These are phyloP conservation scores for Uromys caudimaculatus DNA, from an alignment of 2,797 vertebrate genomes.

Conservation along the genomic window DNA sequence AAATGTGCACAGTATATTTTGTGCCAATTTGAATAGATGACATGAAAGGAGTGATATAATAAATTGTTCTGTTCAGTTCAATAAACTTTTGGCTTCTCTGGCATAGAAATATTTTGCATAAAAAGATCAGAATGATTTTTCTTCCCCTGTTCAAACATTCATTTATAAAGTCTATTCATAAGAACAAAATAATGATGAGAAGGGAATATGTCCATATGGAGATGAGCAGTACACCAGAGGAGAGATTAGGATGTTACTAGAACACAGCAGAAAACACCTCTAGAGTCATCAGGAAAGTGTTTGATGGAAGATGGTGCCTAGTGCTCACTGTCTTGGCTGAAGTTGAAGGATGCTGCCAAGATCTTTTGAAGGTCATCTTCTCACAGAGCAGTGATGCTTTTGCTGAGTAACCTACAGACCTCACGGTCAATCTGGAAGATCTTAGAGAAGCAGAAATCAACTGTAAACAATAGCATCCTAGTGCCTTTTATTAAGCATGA, in stretches of 20 bases:
- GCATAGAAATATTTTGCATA: not conserved
- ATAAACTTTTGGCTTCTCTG: not conserved
- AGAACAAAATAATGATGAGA: not conserved
- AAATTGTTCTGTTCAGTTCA: not conserved
- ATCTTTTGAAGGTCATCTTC: not conserved
- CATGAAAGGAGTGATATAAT: not conserved
- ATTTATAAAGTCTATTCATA: not conserved
- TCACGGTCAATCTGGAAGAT: not conserved
- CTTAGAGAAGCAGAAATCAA: not conserved
- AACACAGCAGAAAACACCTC: not conserved
- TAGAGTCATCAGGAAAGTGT: not conserved
- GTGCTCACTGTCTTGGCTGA: not conserved
- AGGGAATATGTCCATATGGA: not conserved
- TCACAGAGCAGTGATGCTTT: not conserved
- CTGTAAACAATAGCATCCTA: not conserved
- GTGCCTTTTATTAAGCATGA: not conserved
- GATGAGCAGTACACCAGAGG: not conserved
- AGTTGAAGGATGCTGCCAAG: not conserved
- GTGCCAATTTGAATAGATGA: not conserved
- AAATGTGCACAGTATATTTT: not conserved
- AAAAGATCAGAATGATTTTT: not conserved
- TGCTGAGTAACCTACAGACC: not conserved
- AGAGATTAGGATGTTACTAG: not conserved
- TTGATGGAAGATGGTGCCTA: not conserved
- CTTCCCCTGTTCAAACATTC: not conserved